Percentiles rank a stretch among this genome's conserved stretches.
Conservation (phyloP, 2,113 vertebrate genomes). For the Corapipo altera region DNA sequence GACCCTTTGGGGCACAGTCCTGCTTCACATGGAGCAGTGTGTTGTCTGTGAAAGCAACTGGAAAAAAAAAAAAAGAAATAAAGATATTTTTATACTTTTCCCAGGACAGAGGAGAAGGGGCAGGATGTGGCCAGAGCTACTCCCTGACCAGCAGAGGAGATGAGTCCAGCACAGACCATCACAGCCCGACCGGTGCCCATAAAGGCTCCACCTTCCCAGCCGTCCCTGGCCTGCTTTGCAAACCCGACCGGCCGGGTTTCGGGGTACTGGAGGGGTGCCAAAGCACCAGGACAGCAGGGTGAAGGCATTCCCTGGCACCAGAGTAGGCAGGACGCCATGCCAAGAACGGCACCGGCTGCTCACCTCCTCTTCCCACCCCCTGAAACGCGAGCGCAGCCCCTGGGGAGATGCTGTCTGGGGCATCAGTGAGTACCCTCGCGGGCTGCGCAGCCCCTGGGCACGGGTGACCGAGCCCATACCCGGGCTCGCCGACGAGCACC, state of each 20-base stretch:
- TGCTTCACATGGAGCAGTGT: accelerated
- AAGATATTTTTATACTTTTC: background rate
- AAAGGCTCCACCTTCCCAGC: background rate
- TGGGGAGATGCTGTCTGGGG: background rate
- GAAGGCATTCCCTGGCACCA: background rate
- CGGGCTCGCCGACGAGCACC: accelerated
- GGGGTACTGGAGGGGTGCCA: background rate
- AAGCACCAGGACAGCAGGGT: background rate
- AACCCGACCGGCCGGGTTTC: accelerated
- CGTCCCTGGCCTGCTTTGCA: background rate
- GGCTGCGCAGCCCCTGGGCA: background rate
- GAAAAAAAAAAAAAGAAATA: background rate
- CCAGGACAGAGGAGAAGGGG: background rate
- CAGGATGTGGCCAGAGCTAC: background rate
- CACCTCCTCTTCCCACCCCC: background rate
- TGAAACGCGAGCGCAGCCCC: accelerated
- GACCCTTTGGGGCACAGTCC: too few species aligned
- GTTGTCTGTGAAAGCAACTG: background rate
- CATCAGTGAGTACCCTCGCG: background rate
- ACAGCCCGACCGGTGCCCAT: background rate
- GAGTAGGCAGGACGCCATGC: accelerated
- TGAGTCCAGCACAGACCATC: background rate
- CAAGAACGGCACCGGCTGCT: background rate
- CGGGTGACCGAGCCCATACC: accelerated
- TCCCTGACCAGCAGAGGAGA: background rate